Evolutionary conservation across 2,797 vertebrate genomes (phyloP), one percentile per base, ranked within the genome.

Genomic region (Acridotheres tristis): DNA sequence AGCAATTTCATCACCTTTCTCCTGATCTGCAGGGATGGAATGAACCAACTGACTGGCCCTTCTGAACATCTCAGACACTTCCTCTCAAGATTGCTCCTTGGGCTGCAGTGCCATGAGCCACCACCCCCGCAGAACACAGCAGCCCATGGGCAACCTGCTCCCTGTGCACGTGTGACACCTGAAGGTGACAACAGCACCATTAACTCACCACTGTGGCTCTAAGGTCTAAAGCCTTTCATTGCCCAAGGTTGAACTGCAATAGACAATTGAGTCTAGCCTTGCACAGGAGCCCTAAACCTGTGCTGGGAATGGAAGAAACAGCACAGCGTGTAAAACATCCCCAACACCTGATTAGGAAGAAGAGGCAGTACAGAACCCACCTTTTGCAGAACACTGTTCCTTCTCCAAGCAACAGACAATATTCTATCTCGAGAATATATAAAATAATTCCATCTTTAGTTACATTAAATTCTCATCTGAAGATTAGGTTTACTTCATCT

Each of bases 231-330:
- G 69, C 32, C 89, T 89, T 94, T 63, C 77, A 77, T 94, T 97
- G 91, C 92, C 63, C 67, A 80, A n/a, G 74, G 89, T 90, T 81
- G 61, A 93, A 90, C 82, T 71, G 77, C 92, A 84, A 59, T 7
- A 92, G 88, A 73, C 85, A 91, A 77, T 79, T 96, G 93, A 97
- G 87, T 67, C 72, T 81, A 93, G 95, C 93, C 94, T 96, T 89
- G 95, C 91, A 95, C 79, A 97, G 96, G 91, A 95, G 53, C 86
- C 92, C 76, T 78, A 94, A 97, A 97, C 91, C 91, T 77, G 85
- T 82, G 93, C 77, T 89, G 83, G 83, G 96, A 97, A 97, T 63
- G 91, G 96, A 96, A 78, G 85, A 30, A 86, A 88, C 11, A 4
- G 86, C 32, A 8, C 66, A 29, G 11, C 34, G 48, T 81, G 80